Conservation (phyloP, 2,888 invertebrate species). For the Entomobrya multifasciata region DNA sequence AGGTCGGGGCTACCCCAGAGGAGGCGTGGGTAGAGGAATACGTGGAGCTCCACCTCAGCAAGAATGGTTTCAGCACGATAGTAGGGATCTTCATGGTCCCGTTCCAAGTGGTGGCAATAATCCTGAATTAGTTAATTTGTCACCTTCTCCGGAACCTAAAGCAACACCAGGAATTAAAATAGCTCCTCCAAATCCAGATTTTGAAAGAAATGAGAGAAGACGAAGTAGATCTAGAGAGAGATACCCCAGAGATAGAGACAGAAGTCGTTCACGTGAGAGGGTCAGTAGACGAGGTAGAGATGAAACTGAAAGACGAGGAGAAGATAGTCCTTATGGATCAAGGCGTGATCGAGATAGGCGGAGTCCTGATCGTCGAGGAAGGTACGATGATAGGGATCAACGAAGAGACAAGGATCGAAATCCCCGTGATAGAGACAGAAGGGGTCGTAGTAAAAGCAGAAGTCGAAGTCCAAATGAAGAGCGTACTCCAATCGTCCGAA, state of each 20-base stretch:
- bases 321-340: constrained; percentile 18
- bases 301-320: constrained; percentile 35
- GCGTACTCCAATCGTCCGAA: constrained; percentile 42
- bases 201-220: constrained; percentile 41
- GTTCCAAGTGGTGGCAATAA: neutral
- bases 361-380: constrained; percentile 54
- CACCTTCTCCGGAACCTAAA: constrained; percentile 50
- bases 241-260: neutral
- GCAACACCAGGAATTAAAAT: constrained; percentile 23
- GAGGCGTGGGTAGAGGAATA: constrained; percentile 38
- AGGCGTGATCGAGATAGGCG: constrained; percentile 67
- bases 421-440: constrained; percentile 80
- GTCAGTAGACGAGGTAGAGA: constrained; percentile 29
- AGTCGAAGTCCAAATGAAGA: constrained; percentile 74
- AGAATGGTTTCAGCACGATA: constrained; percentile 58
- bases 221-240: constrained; percentile 48
- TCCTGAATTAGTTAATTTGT: constrained; percentile 45
- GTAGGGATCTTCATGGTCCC: constrained; percentile 8
- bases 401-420: constrained; percentile 78
- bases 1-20: constrained; percentile 3
- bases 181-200: constrained; percentile 67
- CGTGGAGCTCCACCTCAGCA: constrained; percentile 10
- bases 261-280: constrained; percentile 58
- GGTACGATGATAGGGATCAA: constrained; percentile 69
- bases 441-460: constrained; percentile 75